Conservation (phyloP, 2,888 invertebrate species). For the Hedychridium roseum region DNA sequence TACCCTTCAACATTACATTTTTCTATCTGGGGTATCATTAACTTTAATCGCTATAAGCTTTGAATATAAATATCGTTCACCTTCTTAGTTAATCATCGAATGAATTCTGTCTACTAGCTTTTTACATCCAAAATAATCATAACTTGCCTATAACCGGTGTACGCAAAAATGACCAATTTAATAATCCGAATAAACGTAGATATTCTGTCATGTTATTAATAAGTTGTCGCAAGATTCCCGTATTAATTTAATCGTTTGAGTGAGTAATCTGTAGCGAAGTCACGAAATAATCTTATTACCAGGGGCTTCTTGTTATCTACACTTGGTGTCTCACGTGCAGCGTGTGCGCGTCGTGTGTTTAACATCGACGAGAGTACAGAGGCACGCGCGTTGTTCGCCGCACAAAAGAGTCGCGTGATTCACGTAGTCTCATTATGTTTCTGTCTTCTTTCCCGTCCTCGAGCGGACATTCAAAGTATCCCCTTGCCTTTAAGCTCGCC, state of each 20-base stretch:
- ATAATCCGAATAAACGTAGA: too few species aligned
- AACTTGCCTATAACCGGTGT: too few species aligned
- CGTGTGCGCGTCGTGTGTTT: slow-evolving; percentile 18
- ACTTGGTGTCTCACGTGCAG: not conserved
- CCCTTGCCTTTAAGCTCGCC: slow-evolving; percentile 4
- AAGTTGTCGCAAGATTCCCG: not conserved
- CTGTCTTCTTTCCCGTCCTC: slow-evolving; percentile 18
- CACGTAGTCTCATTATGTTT: slow-evolving; percentile 16
- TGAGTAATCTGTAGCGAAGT: slow-evolving; percentile 23
- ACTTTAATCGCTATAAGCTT: too few species aligned
- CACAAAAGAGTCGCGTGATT: slow-evolving; percentile 19
- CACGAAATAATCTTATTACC: slow-evolving; percentile 27
- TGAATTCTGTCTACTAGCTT: too few species aligned
- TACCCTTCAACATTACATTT: too few species aligned
- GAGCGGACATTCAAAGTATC: slow-evolving; percentile 24
- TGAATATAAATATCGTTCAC: too few species aligned
- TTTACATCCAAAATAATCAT: too few species aligned
- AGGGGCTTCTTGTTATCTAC: slow-evolving; percentile 2
- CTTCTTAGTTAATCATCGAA: too few species aligned
- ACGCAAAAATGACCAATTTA: too few species aligned
- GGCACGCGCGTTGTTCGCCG: slow-evolving; percentile 11
- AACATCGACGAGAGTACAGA: slow-evolving; percentile 9
- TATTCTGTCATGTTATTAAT: not conserved
- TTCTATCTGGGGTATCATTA: too few species aligned
- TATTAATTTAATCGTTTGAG: not conserved